Percentiles rank a stretch among this genome's conserved stretches.
phyloP scores from a whole-genome alignment of 2,797 vertebrate species.

The Pseudochromis fuscus region DNA sequence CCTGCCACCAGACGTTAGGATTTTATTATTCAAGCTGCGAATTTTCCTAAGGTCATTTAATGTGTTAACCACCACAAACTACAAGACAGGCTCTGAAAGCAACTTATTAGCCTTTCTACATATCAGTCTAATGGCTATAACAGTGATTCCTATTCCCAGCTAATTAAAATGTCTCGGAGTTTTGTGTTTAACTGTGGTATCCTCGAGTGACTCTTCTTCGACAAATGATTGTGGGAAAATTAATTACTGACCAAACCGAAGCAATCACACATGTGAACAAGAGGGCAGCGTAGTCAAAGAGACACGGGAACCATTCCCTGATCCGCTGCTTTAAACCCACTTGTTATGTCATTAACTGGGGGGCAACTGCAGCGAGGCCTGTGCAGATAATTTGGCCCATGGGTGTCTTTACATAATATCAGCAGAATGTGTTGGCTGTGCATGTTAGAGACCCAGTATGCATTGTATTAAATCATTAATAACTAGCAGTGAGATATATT shows the following conservation, averaged over 20 bases:
- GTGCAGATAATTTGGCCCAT: conserved; percentile 12
- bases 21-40: conserved; percentile 21
- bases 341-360: conserved; percentile 37
- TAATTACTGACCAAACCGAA: conserved; percentile 48
- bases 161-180: conserved; percentile 16
- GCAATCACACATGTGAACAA: conserved; percentile 23
- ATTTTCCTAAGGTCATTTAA: conserved; percentile 15
- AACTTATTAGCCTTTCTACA: background rate
- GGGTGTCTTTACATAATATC: conserved; percentile 7
- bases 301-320: background rate
- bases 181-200: conserved; percentile 8
- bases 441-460: background rate
- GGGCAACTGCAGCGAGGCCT: conserved; percentile 24
- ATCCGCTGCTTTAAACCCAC: conserved; percentile 5
- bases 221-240: conserved; percentile 32
- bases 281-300: conserved; percentile 8
- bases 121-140: background rate
- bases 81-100: background rate
- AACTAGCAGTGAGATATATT: background rate
- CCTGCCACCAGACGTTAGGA: conserved; percentile 1
- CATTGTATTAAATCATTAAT: background rate
- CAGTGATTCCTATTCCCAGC: background rate
- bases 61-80: conserved; percentile 3
- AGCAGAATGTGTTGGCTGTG: conserved; percentile 1
- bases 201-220: conserved; percentile 14